Base-by-base conservation (phyloP, 1,140 invertebrate genomes). In the Araneus ventricosus region DNA sequence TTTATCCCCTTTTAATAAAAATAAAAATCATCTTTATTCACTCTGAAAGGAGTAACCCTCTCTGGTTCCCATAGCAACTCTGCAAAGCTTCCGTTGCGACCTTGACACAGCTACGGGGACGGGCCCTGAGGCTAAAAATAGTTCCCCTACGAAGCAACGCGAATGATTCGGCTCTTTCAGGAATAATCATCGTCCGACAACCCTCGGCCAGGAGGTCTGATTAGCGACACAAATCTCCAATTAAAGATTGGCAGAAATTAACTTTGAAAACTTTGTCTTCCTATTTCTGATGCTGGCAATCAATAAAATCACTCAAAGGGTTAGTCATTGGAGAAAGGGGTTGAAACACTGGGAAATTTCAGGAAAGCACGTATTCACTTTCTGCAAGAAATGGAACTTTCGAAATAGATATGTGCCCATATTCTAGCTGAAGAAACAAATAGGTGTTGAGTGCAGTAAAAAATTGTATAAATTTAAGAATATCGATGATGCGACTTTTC, bases 31-130 rank as follows among this genome's bases (percentile, higher is more conserved):
- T 37, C 59, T 20, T 91, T 85, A 91, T 85, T 85, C 90, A 91
- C 24, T 17, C 88, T 27, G 20, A 30, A 22, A 52, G 57, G 27
- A 22, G n/a, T 79, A 34, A 75, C 2, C 70, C 88, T 75, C 39
- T 89, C 41, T 79, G 10, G 90, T 91, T 85, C 4, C 90, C 82
- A 91, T 91, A 24, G 90, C 59, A 85, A 91, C 90, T 4, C 22
- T 52, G 14, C 75, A 82, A 90, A 45, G 20, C 39, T 88, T 57
- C 63, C 20, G 20, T 27, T 14, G 30, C 20, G 80, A 85, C 59
- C 75, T 82, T 91, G 59, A 84, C 79, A 52, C 80, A 75, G 5
- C 34, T 37, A 34, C 34, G 20, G 70, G 34, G 59, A 67, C 52
- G 39, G 88, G 2, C 88, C 45, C 80, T 4, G 24, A 27, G 34